Percentiles rank a stretch among this genome's conserved stretches.
These are phyloP conservation scores for Rhingia campestris DNA, from an alignment of 2,888 invertebrate species.

Conservation along the genomic window DNA sequence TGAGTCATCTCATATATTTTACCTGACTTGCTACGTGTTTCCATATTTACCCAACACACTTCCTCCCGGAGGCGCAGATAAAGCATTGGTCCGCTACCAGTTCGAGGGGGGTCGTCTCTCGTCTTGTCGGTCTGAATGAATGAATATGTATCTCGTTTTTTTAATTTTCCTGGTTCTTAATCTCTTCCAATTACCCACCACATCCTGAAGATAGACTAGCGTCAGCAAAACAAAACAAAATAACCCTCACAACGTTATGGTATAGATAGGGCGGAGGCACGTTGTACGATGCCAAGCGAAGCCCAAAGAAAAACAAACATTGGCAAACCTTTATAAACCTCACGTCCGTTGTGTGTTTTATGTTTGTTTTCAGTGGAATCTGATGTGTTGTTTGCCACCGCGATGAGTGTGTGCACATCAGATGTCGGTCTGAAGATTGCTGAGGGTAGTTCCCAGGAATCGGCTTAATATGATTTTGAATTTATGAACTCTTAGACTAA, in stretches of 20 bases:
- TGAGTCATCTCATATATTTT: constrained; percentile 56
- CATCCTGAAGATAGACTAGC: constrained; percentile 48
- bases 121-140: constrained; percentile 1
- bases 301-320: constrained; percentile 54
- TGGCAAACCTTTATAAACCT: constrained; percentile 41
- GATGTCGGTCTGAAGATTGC: no score
- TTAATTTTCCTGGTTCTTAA: constrained; percentile 25
- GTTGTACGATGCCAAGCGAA: neutral
- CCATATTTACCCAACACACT: constrained; percentile 64
- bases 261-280: neutral
- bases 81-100: neutral
- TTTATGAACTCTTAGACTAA: constrained; percentile 31
- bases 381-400: constrained; percentile 28
- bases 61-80: constrained; percentile 36
- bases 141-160: constrained; percentile 3
- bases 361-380: constrained; percentile 17
- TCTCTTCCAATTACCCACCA: constrained; percentile 45
- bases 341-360: constrained; percentile 53
- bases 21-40: constrained; percentile 28
- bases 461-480: constrained; percentile 25
- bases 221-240: constrained; percentile 4
- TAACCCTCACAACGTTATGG: neutral
- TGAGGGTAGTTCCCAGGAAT: constrained; percentile 33
- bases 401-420: constrained; percentile 15
- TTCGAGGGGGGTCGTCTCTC: neutral